Evolutionary conservation across 2,888 invertebrate species (phyloP), one percentile per base, ranked within the genome.

Genomic region (Epirrhoe tristata): DNA sequence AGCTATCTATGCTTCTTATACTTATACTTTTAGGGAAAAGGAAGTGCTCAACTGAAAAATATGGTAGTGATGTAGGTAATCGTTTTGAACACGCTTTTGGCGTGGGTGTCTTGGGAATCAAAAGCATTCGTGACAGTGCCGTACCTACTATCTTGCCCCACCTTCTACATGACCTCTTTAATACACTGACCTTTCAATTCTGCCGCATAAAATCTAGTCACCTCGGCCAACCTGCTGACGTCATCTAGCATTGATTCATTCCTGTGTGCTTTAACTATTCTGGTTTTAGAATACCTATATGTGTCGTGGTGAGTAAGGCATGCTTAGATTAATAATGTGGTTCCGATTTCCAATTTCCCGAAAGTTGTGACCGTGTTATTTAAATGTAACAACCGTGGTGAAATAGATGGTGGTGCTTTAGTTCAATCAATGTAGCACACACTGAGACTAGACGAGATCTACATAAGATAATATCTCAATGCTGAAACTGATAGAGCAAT

Each of bases 231-330:
- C 51, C 59, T 39, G 53, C 5, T 67, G 67, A 67, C 60, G 60
- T 63, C 59, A 67, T 0, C 51, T 34, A 17, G 48, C 48, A 50
- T 60, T 67, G 67, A 67, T 48, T 67, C 67, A 67, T 59, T 63
- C 59, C 52, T 59, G 5, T 59, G 5, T 46, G 14, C 36, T 52
- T 59, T 53, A 54, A 50, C 50, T 56, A 62, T 58, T 63, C 55
- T 34, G 56, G 52, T 67, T 24, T 46, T 58, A 64, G 60, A 68
- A 36, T 50, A 54, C 10, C 5, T 55, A 56, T 31, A 60, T 60
- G 46, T 24, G 55, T 52, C 12, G n/a, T 6, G 48, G 64, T 68
- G 64, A 68, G 64, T 68, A 68, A 68, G 50, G 4, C 64, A 36
- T 32, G 24, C 58, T 16, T 51, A 17, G 24, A 58, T 48, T 10